Evolutionary conservation across 2,797 vertebrate species (phyloP), one percentile per base, ranked within the genome.

Genomic region (Gobionotothen gibberifrons): DNA sequence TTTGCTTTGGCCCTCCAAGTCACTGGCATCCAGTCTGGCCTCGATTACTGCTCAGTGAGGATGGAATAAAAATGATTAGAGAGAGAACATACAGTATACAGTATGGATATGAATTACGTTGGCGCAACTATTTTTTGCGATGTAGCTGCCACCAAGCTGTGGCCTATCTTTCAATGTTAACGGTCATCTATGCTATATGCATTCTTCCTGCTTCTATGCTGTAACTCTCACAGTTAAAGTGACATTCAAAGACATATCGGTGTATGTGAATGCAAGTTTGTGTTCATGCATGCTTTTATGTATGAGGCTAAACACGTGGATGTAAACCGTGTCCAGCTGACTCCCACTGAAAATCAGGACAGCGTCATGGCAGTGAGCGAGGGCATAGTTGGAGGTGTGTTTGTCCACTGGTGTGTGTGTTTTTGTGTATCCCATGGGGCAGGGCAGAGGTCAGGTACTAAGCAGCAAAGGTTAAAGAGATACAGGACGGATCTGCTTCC

Each of bases 331-430:
- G 74, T 77, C 73, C 82, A 67, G 71, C 75, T 21, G 42, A 61
- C 54, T 73, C 72, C 60, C 71, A 64, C 68, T 71, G 74, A 3
- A 78, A 84, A 74, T 71, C 60, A 39, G 82, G 89, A 60, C 40
- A 22, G 52, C 70, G 12, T 58, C 40, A 75, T 80, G 55, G 70
- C 77, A 62, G 68, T 5, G 26, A 26, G 4, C 10, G 19, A 22
- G 40, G 39, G 22, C 57, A 59, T 60, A 72, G 78, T 72, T 53
- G 22, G 53, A 79, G 69, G 71, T 43, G 62, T 68, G 21, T 78
- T 76, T 49, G 62, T 79, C 42, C 5, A 15, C 47, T 21, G 76
- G 54, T 44, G 32, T 76, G 51, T 64, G 42, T 61, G 52, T 74
- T 48, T 72, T 17, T 65, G 49, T 19, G 47, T 73, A 26, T 71